Evolutionary conservation across 2,888 invertebrate genomes (phyloP).

Genomic region (Eustalomyia histrio): DNA sequence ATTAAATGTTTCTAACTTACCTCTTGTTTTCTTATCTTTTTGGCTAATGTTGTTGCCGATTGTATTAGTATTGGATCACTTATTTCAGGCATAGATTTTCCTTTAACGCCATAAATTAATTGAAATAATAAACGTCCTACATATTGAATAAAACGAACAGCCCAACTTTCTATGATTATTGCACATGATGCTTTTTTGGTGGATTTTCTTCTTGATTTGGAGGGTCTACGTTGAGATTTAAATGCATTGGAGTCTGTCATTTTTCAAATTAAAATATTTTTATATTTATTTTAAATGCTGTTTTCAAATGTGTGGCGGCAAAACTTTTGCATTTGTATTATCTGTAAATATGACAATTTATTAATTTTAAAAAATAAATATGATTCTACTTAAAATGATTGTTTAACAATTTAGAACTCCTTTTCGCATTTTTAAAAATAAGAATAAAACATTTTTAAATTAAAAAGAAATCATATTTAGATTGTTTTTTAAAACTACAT

Average conservation of each 20-base stretch:
- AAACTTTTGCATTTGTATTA: too few relatives aligned
- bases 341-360: too few relatives aligned
- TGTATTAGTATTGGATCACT: slow-evolving; percentile 86
- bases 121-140: slow-evolving; percentile 81
- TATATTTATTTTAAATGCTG: background rate
- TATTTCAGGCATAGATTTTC: slow-evolving; percentile 85
- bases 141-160: slow-evolving; percentile 80
- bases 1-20: too few relatives aligned
- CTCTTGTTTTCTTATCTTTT: slow-evolving; percentile 88
- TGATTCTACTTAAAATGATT: too few relatives aligned
- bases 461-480: too few relatives aligned
- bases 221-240: slow-evolving; percentile 19
- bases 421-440: too few relatives aligned
- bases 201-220: slow-evolving; percentile 6
- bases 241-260: slow-evolving; percentile 67
- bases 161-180: slow-evolving; percentile 66
- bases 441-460: too few relatives aligned
- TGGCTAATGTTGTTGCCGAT: slow-evolving; percentile 87
- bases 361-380: too few relatives aligned
- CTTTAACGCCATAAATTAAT: slow-evolving; percentile 83
- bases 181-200: slow-evolving; percentile 59
- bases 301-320: too few relatives aligned
- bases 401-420: too few relatives aligned
- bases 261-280: slow-evolving; percentile 12
- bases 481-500: too few relatives aligned